Percentiles rank a stretch among this genome's conserved stretches.
Evolutionary conservation across 2,113 vertebrate genomes (phyloP).

Genomic region (Aleadryas rufinucha): DNA sequence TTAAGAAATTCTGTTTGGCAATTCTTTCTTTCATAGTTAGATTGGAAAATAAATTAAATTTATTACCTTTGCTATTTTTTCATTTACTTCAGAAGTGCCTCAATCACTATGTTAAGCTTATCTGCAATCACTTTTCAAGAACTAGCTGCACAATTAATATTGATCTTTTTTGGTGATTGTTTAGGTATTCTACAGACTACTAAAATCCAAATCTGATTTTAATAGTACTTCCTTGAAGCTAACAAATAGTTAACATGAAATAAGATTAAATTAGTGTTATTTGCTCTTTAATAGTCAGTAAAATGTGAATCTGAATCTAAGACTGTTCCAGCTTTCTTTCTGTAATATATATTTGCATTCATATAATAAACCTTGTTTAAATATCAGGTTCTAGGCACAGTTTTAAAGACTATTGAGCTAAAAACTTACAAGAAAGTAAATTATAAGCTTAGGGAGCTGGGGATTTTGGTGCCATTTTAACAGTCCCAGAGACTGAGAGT

Average conservation of each 20-base stretch:
- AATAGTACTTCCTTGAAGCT: neutral
- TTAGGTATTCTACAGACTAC: neutral
- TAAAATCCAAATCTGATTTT: neutral
- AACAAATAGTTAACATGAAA: neutral
- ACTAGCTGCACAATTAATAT: neutral
- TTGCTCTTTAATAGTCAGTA: neutral
- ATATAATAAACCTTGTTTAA: constrained; percentile 11
- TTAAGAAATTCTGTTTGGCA: neutral
- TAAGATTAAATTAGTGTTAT: neutral
- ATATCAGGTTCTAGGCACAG: neutral
- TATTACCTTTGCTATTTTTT: neutral
- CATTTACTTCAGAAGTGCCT: neutral
- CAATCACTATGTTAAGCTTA: neutral
- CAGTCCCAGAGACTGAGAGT: neutral
- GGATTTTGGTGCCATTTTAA: constrained; percentile 26
- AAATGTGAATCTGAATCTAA: neutral
- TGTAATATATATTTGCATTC: neutral
- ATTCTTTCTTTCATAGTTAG: neutral
- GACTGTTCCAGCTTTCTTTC: neutral
- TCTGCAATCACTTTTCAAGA: neutral
- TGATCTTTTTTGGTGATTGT: neutral
- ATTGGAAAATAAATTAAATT: neutral
- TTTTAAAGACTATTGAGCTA: constrained; percentile 3
- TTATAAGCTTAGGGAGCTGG: constrained; percentile 24
- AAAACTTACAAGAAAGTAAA: neutral